phyloP scores from a whole-genome alignment of 1,140 invertebrate genomes.

The Oedothorax gibbosus region DNA sequence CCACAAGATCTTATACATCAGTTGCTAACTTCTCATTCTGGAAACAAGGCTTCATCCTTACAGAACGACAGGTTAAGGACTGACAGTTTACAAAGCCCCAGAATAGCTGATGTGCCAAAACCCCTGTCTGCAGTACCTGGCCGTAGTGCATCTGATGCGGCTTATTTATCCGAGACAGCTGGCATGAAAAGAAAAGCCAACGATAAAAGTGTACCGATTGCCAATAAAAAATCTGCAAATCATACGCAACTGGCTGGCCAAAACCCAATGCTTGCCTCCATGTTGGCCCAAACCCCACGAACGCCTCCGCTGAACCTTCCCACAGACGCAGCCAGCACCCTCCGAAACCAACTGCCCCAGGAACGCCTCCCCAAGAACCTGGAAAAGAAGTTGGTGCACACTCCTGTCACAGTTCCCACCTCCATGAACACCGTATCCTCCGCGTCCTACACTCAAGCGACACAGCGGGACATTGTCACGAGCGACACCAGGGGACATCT shows the following conservation, averaged over 20 bases:
- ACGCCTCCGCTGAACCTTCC: constrained; percentile 54
- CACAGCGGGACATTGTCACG: constrained; percentile 56
- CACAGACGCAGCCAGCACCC: constrained; percentile 61
- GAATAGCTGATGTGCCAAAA: constrained; percentile 47
- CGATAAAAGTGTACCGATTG: constrained; percentile 5
- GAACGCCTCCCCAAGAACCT: constrained; percentile 64
- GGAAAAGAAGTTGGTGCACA: constrained; percentile 64
- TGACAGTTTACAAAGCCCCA: neutral
- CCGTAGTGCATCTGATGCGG: constrained; percentile 2
- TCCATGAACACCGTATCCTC: constrained; percentile 22
- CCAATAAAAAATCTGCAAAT: constrained; percentile 31
- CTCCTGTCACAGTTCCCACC: constrained; percentile 41
- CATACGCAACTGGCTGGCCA: constrained; percentile 62
- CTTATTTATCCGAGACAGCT: constrained; percentile 31
- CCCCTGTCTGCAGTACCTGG: constrained; percentile 5
- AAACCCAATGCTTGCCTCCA: constrained; percentile 65
- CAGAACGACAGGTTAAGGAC: constrained; percentile 31
- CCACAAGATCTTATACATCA: constrained; percentile 46
- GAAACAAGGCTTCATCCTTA: constrained; percentile 23
- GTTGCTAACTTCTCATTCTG: constrained; percentile 19
- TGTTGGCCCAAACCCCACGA: constrained; percentile 64
- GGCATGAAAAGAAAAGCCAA: constrained; percentile 26
- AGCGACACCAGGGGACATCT: constrained; percentile 42
- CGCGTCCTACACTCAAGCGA: neutral
- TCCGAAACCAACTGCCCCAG: constrained; percentile 64